These are phyloP conservation scores for Alces alces DNA, from an alignment of 2,113 vertebrate species.

Conservation along the genomic window DNA sequence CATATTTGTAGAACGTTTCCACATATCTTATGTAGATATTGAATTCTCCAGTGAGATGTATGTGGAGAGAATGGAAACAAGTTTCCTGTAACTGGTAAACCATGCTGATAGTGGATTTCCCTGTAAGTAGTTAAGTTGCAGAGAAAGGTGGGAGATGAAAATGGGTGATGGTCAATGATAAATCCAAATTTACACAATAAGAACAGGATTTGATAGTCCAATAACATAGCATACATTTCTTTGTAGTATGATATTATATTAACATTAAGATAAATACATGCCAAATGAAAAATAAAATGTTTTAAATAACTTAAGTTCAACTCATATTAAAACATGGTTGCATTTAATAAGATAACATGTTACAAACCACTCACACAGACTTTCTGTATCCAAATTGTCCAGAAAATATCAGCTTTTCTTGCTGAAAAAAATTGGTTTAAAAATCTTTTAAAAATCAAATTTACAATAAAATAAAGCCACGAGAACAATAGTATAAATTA, in stretches of 20 bases:
- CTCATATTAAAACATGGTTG: slow-evolving; percentile 3
- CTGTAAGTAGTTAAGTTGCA: not conserved
- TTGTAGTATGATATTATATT: not conserved
- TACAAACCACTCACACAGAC: slow-evolving; percentile 7
- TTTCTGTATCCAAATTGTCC: not conserved
- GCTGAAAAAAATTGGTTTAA: not conserved
- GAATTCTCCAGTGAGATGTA: not conserved
- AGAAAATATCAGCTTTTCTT: not conserved
- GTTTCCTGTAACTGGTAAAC: not conserved
- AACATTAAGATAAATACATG: slow-evolving; percentile 4
- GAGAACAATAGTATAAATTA: slow-evolving; percentile 18
- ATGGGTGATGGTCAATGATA: not conserved
- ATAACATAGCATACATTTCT: not conserved
- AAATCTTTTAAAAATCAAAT: slow-evolving; percentile 1
- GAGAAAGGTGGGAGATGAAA: not conserved
- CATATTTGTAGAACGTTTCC: not conserved
- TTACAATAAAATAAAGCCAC: slow-evolving; percentile 28
- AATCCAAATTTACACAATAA: not conserved
- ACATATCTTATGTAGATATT: not conserved
- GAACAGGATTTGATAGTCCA: not conserved
- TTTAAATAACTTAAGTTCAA: not conserved
- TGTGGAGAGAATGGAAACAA: not conserved
- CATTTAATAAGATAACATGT: slow-evolving; percentile 51
- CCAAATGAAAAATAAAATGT: slow-evolving; percentile 18
- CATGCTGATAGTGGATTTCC: not conserved